Base-by-base conservation (phyloP, 2,888 invertebrate species). In the Ochlodes sylvanus region DNA sequence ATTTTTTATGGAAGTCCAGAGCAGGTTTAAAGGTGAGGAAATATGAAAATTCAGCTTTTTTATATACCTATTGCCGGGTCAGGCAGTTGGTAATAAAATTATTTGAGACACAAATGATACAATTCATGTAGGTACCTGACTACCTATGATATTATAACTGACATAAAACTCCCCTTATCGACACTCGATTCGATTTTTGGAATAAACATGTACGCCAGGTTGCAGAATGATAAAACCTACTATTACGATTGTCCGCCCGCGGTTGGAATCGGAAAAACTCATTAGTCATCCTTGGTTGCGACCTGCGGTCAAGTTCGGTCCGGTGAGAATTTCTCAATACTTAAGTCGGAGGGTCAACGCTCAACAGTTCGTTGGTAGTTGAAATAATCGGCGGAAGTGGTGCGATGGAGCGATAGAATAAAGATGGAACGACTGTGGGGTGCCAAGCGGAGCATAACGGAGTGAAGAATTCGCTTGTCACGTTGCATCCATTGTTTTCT, bases 381-480 rank as follows among this genome's bases (percentile, higher is more conserved):
- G 78, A 81, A 81, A 89, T 89, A 89, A 88, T 87, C 77, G 85
- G 74, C 87, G 90, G 89, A 90, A 88, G 81, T 72, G 72, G 71
- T 73, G 71, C 63, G 65, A 71, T 72, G 73, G 72, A 72, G 69
- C 79, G 81, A 82, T 84, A 81, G 81, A 78, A 71, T 74, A 74
- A 77, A 83, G 79, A 75, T 75, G 77, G 64, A 56, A 44, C 63
- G 70, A 76, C 82, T 81, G 82, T 81, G 82, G 91, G 92, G 92
- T 90, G 92, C 77, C 70, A 79, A 88, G 75, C 88, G 83, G 82
- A 87, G 86, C 91, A 79, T 87, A 79, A 76, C 88, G 78, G 50
- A 65, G 58, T 41, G 57, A 77, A 81, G 68, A 71, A 73, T 75
- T 72, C 73, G 73, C 72, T 73, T 75, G 77, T 76, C 76, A 74